Percentiles rank a stretch among this genome's conserved stretches.
Evolutionary conservation across 2,797 vertebrate species (phyloP).

Genomic region (Bovichtus diacanthus): DNA sequence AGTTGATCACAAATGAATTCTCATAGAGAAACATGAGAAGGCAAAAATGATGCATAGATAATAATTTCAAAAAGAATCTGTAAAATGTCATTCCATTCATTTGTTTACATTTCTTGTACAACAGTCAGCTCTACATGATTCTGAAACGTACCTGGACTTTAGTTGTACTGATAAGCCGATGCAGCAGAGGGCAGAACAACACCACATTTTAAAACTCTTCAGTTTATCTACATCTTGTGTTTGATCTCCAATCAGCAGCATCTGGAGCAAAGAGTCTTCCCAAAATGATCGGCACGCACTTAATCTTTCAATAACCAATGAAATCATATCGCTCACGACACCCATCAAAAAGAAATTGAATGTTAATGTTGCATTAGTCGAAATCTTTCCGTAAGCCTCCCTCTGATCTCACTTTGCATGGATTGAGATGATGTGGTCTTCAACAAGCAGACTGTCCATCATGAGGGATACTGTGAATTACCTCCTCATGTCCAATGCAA

Average conservation of each 20-base stretch:
- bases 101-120: neutral
- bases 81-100: neutral
- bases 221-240: neutral
- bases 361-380: constrained; percentile 73
- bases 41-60: neutral
- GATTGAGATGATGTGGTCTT: constrained; percentile 75
- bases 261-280: constrained; percentile 14
- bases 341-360: constrained; percentile 65
- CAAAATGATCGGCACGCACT: constrained; percentile 50
- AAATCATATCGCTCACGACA: constrained; percentile 36
- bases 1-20: neutral
- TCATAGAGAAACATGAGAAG: neutral
- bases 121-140: neutral
- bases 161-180: constrained; percentile 19
- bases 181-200: constrained; percentile 76
- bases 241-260: constrained; percentile 18
- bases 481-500: constrained; percentile 67
- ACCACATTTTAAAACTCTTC: constrained; percentile 31
- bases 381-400: constrained; percentile 66
- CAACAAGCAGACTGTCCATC: constrained; percentile 61
- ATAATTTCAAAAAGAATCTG: neutral
- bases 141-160: neutral
- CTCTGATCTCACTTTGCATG: constrained; percentile 64
- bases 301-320: constrained; percentile 49
- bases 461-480: constrained; percentile 69